phyloP scores from a whole-genome alignment of 1,140 invertebrate species.

The Hycleus phaleratus region DNA sequence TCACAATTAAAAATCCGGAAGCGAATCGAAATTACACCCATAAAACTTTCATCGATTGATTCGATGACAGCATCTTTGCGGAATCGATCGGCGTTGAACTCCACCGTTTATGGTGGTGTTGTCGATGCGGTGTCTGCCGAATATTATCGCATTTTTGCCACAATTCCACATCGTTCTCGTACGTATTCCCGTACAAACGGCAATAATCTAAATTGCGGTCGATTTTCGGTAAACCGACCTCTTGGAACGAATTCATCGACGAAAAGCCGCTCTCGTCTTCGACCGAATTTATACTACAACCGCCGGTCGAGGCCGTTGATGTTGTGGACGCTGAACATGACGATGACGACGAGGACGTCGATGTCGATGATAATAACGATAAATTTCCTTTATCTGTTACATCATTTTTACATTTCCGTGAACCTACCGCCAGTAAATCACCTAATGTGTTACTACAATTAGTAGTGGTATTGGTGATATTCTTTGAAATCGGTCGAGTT shows the following conservation, averaged over 20 bases:
- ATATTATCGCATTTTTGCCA: slow-evolving; percentile 4
- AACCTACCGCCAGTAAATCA: background rate
- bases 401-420: background rate
- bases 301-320: slow-evolving; percentile 40
- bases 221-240: slow-evolving; percentile 56
- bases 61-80: background rate
- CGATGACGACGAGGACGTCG: background rate
- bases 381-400: background rate
- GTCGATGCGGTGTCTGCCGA: background rate
- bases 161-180: slow-evolving; percentile 7
- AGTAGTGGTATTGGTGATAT: too few species aligned
- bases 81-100: slow-evolving; percentile 4
- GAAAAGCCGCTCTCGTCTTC: slow-evolving; percentile 78
- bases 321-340: background rate
- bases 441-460: background rate
- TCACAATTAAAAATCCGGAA: too few species aligned
- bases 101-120: slow-evolving; percentile 2
- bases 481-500: background rate
- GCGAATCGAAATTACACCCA: background rate
- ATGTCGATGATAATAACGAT: background rate
- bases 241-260: slow-evolving; percentile 73
- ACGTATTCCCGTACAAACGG: background rate
- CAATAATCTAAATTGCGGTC: background rate
- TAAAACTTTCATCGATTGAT: slow-evolving; percentile 9
- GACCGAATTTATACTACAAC: slow-evolving; percentile 47